These are phyloP conservation scores for Babyrousa celebensis DNA, from an alignment of 2,797 vertebrate genomes.

Conservation along the genomic window DNA sequence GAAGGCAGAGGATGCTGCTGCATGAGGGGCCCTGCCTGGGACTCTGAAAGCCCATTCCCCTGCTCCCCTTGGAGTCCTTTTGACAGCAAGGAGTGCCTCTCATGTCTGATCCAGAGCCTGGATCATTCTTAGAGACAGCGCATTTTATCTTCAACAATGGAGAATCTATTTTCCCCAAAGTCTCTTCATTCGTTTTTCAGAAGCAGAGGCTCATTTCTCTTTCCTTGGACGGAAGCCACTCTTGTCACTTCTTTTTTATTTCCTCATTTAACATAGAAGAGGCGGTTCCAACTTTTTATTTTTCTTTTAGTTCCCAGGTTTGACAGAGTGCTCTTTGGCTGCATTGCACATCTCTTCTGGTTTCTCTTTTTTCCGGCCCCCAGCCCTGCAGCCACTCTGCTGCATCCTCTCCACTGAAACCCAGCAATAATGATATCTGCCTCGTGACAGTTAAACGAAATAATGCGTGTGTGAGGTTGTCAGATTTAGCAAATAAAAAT, in stretches of 20 bases:
- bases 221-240: background rate
- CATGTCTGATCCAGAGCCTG: background rate
- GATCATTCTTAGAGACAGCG: background rate
- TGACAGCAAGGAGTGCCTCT: background rate
- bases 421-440: rapidly evolving
- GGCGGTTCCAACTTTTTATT: background rate
- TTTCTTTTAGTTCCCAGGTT: background rate
- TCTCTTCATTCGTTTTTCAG: slow-evolving; percentile 42
- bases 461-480: rapidly evolving
- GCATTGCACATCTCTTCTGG: background rate
- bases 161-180: background rate
- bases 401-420: background rate
- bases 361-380: background rate
- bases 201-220: background rate
- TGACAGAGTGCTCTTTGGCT: background rate
- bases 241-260: slow-evolving; percentile 29
- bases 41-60: background rate
- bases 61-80: background rate
- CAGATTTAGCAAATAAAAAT: background rate
- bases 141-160: background rate
- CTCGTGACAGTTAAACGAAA: background rate
- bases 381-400: rapidly evolving
- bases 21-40: background rate
- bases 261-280: slow-evolving; percentile 18
- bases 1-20: background rate